Conservation (phyloP, 2,113 vertebrate species). For the Pituophis catenifer region DNA sequence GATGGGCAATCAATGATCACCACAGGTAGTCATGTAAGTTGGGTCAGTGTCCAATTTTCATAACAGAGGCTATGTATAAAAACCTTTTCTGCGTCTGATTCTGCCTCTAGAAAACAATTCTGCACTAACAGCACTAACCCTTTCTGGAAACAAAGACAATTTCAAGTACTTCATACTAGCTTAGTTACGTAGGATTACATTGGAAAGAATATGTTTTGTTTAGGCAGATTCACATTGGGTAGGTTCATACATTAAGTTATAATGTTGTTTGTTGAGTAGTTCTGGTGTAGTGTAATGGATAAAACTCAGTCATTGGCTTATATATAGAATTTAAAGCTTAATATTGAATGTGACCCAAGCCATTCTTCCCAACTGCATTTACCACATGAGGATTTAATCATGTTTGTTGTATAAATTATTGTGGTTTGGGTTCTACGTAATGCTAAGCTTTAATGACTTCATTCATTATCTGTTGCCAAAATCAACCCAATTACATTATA, state of each 20-base stretch:
- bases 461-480: too few relatives aligned
- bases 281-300: background rate
- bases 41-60: too few relatives aligned
- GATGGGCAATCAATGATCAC: background rate
- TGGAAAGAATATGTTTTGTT: background rate
- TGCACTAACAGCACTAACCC: background rate
- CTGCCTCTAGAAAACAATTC: background rate
- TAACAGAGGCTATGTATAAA: background rate
- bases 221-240: background rate
- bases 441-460: too few relatives aligned
- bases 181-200: background rate
- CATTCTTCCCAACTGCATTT: too few relatives aligned
- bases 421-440: too few relatives aligned
- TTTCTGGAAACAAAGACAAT: background rate
- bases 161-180: background rate
- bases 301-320: background rate
- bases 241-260: background rate
- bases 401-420: too few relatives aligned
- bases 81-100: background rate
- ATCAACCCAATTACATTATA: too few relatives aligned
- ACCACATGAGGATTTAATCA: too few relatives aligned
- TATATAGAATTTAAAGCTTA: background rate
- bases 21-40: background rate
- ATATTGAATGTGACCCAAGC: too few relatives aligned
- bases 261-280: background rate